These are phyloP conservation scores for Porites australiensis DNA, from an alignment of 64 coral and sea anemone species.

Conservation along the genomic window DNA sequence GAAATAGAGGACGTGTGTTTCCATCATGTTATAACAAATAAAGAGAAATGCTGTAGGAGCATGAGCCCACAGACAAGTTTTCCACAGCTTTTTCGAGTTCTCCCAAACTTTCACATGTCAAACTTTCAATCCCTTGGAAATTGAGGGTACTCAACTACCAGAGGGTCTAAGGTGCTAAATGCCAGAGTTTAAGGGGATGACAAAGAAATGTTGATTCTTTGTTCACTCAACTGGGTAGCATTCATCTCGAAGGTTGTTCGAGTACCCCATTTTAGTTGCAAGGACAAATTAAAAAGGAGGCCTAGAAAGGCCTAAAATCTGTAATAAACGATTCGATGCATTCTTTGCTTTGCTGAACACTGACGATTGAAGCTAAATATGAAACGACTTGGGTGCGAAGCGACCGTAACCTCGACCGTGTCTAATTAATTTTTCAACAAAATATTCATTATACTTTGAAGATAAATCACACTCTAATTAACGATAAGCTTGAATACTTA, in stretches of 20 bases:
- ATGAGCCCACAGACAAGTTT: slow-evolving; percentile 19
- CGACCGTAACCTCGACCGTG: background rate
- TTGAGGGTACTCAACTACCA: background rate
- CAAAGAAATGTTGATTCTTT: slow-evolving; percentile 32
- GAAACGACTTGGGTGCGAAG: background rate
- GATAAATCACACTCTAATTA: background rate
- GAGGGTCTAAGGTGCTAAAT: slow-evolving; percentile 18
- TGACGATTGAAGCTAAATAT: background rate
- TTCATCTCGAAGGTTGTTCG: background rate
- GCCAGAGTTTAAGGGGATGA: slow-evolving; percentile 25
- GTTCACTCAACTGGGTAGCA: slow-evolving; percentile 27
- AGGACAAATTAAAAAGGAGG: background rate
- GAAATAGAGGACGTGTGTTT: too few relatives aligned
- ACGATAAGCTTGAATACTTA: background rate
- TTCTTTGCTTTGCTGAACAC: slow-evolving; percentile 3
- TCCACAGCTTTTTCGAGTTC: slow-evolving; percentile 10
- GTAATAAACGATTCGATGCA: background rate
- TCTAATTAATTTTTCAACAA: background rate
- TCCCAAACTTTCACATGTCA: slow-evolving; percentile 6
- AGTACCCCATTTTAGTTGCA: background rate
- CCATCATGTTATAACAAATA: background rate
- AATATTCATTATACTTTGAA: background rate
- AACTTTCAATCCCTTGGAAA: slow-evolving; percentile 33
- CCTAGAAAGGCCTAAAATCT: background rate
- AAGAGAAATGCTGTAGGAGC: slow-evolving; percentile 9